phyloP scores from a whole-genome alignment of 2,797 vertebrate species.

The Rhadinocentrus ornatus region DNA sequence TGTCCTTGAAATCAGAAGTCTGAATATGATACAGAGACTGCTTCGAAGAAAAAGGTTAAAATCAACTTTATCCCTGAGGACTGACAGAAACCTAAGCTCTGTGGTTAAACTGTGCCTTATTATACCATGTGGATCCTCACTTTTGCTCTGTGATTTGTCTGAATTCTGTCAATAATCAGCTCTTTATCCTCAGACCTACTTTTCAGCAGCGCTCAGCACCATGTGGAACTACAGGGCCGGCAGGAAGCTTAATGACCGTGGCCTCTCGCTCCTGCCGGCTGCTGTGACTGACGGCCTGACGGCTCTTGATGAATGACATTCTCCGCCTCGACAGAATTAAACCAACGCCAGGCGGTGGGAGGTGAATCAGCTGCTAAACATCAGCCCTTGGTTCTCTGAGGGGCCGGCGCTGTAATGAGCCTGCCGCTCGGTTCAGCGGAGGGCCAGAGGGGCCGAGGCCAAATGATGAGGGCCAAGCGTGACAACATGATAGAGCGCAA shows the following conservation, averaged over 20 bases:
- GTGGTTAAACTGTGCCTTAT: slow-evolving; percentile 2
- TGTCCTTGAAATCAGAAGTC: no score
- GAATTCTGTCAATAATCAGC: slow-evolving; percentile 34
- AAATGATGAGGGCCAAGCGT: slow-evolving; percentile 53
- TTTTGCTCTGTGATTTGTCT: slow-evolving; percentile 19
- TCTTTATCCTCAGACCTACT: slow-evolving; percentile 25
- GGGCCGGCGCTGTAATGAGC: slow-evolving; percentile 53
- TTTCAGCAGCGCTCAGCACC: slow-evolving; percentile 33
- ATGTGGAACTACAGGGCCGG: slow-evolving; percentile 29
- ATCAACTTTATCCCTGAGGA: neutral
- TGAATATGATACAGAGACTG: neutral
- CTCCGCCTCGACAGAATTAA: slow-evolving; percentile 52
- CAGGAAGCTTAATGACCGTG: slow-evolving; percentile 56
- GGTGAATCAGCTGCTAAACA: slow-evolving; percentile 64
- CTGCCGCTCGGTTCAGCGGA: slow-evolving; percentile 47
- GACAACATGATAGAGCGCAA: slow-evolving; percentile 54
- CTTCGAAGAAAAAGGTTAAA: neutral
- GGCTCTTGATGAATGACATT: slow-evolving; percentile 62
- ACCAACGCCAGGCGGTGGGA: slow-evolving; percentile 41
- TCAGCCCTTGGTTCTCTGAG: slow-evolving; percentile 51
- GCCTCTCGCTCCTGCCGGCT: slow-evolving; percentile 42
- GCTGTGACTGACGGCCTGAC: slow-evolving; percentile 60
- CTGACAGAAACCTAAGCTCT: neutral
- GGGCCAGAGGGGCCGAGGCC: slow-evolving; percentile 61
- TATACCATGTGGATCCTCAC: neutral